These are phyloP conservation scores for Drepana falcataria DNA, from an alignment of 2,888 invertebrate genomes.

Conservation along the genomic window DNA sequence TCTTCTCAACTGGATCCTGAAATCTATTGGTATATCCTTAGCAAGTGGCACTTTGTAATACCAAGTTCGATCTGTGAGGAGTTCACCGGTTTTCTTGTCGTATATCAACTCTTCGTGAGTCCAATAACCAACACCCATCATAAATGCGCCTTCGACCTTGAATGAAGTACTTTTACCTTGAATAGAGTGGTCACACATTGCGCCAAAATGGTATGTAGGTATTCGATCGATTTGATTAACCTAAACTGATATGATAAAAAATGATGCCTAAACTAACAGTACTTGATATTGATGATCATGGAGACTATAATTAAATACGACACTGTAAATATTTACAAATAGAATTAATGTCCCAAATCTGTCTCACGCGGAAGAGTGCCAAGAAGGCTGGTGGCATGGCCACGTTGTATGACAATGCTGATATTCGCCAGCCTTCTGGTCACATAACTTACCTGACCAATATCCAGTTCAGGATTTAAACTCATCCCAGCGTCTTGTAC, in stretches of 20 bases:
- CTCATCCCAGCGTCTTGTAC: conserved; percentile 83
- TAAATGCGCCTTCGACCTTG: conserved; percentile 84
- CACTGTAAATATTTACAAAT: too few species aligned
- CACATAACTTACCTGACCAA: conserved; percentile 77
- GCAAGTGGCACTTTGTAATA: conserved; percentile 85
- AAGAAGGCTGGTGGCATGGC: too few species aligned
- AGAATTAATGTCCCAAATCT: too few species aligned
- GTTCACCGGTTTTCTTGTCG: conserved; percentile 81
- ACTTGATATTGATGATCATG: too few species aligned
- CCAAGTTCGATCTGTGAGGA: conserved; percentile 88
- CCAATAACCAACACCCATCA: conserved; percentile 87
- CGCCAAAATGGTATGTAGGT: neutral
- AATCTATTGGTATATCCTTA: conserved; percentile 87
- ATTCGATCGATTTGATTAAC: too few species aligned
- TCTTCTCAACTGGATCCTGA: conserved; percentile 82
- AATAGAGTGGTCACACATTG: neutral
- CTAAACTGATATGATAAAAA: too few species aligned
- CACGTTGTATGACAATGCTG: too few species aligned
- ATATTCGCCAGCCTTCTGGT: too few species aligned
- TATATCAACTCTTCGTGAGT: conserved; percentile 84
- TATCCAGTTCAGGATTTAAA: conserved; percentile 82
- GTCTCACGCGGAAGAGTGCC: too few species aligned
- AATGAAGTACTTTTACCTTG: conserved; percentile 3
- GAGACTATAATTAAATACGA: too few species aligned
- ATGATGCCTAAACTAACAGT: too few species aligned